Percentiles rank a stretch among this genome's conserved stretches.
Evolutionary conservation across 2,113 vertebrate species (phyloP).

Genomic region (Tragelaphus buxtoni): DNA sequence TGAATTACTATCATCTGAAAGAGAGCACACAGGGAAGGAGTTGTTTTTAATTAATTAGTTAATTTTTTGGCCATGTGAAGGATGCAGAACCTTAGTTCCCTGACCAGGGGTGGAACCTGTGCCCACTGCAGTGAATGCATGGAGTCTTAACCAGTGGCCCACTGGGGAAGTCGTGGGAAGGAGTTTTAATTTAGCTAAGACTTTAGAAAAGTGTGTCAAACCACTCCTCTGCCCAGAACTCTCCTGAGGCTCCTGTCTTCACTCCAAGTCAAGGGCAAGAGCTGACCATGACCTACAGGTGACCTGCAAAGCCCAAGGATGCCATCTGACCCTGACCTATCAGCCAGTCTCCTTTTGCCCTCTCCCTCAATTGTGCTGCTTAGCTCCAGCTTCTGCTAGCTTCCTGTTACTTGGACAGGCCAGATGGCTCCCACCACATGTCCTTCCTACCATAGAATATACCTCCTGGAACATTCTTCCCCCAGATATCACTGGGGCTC

Average conservation of each 20-base stretch:
- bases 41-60: not conserved
- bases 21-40: not conserved
- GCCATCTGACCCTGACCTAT: not conserved
- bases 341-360: not conserved
- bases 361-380: no score
- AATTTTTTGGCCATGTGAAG: not conserved
- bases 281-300: not conserved
- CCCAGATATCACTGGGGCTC: not conserved
- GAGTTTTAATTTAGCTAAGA: not conserved
- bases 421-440: not conserved
- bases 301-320: not conserved
- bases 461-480: not conserved
- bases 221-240: not conserved
- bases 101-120: not conserved
- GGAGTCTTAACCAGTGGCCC: not conserved
- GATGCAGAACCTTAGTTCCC: not conserved
- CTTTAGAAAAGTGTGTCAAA: not conserved
- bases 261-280: not conserved
- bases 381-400: not conserved
- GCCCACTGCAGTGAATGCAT: not conserved
- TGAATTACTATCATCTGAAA: not conserved
- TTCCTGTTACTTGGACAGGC: not conserved
- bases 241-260: not conserved
- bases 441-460: not conserved
- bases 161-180: not conserved